These are phyloP conservation scores for Clarias macrocephalus DNA, from an alignment of 2,113 vertebrate genomes.

Conservation along the genomic window DNA sequence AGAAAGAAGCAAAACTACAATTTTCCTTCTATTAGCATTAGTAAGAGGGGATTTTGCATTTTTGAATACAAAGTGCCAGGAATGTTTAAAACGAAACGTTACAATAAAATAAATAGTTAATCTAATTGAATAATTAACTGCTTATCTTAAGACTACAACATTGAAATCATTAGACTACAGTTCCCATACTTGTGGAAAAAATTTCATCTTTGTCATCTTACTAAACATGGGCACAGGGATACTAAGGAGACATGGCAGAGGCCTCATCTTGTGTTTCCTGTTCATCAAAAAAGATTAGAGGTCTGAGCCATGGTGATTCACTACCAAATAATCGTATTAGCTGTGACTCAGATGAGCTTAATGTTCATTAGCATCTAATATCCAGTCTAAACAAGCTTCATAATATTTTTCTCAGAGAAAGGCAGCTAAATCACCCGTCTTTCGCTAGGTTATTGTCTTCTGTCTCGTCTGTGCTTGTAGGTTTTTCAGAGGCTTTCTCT, in stretches of 20 bases:
- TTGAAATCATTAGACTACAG: background rate
- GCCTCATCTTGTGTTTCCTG: background rate
- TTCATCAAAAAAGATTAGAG: background rate
- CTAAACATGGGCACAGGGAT: background rate
- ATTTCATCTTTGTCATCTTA: background rate
- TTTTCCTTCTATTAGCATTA: background rate
- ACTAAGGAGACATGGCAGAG: background rate
- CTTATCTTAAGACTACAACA: background rate
- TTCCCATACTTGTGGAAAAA: background rate
- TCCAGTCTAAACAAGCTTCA: background rate
- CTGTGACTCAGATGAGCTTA: background rate
- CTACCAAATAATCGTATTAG: background rate
- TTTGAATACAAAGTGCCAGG: background rate
- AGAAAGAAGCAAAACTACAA: background rate
- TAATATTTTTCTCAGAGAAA: background rate
- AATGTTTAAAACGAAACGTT: background rate
- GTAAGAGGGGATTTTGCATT: background rate
- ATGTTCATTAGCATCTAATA: background rate
- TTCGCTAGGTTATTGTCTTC: background rate
- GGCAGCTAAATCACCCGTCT: background rate
- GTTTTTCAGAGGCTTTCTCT: background rate
- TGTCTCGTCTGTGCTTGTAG: background rate
- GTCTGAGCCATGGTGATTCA: background rate
- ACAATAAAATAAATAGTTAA: background rate
- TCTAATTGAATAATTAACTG: background rate